A percentile compares a stretch with the other conserved stretches of the same genome.
phyloP scores from a whole-genome alignment of 1,140 invertebrate species.

The Pissodes strobi region DNA sequence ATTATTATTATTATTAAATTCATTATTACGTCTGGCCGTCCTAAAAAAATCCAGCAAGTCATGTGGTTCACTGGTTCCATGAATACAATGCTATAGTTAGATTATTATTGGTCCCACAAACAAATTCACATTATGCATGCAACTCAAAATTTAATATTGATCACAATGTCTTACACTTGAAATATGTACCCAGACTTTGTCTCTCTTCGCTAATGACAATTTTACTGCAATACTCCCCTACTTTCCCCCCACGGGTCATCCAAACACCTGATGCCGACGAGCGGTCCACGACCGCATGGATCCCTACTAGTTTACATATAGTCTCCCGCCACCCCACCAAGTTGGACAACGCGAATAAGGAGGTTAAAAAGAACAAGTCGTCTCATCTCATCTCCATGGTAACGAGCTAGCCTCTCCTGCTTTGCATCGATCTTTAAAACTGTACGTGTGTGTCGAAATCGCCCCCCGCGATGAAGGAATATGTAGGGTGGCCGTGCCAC shows the following conservation, averaged over 20 bases:
- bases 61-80: too few relatives aligned
- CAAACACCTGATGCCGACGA: conserved; percentile 28
- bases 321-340: conserved; percentile 13
- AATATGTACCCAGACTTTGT: too few relatives aligned
- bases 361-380: conserved; percentile 58
- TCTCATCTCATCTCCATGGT: conserved; percentile 58
- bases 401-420: conserved; percentile 56
- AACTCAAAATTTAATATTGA: too few relatives aligned
- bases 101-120: too few relatives aligned
- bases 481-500: conserved; percentile 18
- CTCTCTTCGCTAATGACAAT: too few relatives aligned
- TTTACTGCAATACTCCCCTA: conserved; percentile 19
- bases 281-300: conserved; percentile 30
- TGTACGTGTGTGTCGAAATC: conserved; percentile 49
- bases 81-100: too few relatives aligned
- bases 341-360: conserved; percentile 51
- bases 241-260: conserved; percentile 3
- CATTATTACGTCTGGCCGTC: too few relatives aligned
- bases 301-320: conserved; percentile 9
- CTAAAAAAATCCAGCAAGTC: too few relatives aligned
- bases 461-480: conserved; percentile 8
- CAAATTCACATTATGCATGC: too few relatives aligned
- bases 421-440: conserved; percentile 59
- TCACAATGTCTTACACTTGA: too few relatives aligned
- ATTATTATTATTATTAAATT: too few relatives aligned